Conservation (phyloP, 2,888 invertebrate species). For the Pantelozetes paolii region DNA sequence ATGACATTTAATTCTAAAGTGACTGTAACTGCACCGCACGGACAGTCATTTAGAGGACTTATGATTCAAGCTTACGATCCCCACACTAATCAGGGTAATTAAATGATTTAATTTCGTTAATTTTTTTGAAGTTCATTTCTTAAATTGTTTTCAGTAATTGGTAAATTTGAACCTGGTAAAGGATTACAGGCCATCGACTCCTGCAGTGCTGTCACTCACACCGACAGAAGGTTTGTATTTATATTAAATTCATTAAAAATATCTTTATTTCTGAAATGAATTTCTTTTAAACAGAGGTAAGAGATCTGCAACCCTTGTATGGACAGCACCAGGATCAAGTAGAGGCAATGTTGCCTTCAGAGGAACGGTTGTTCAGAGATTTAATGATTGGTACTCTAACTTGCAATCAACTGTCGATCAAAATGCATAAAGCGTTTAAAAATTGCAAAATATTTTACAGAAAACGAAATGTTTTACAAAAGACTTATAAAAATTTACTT, state of each 20-base stretch:
- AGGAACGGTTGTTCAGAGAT: slow-evolving; percentile 46
- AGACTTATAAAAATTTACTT: neutral
- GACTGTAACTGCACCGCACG: slow-evolving; percentile 43
- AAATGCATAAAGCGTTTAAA: slow-evolving; percentile 5
- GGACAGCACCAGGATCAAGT: slow-evolving; percentile 44
- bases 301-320: slow-evolving; percentile 46
- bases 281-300: slow-evolving; percentile 41
- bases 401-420: slow-evolving; percentile 27
- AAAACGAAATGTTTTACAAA: neutral
- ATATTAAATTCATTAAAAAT: neutral
- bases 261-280: neutral
- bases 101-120: neutral
- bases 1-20: too few relatives aligned
- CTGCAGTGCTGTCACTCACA: slow-evolving; percentile 46
- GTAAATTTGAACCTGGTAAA: slow-evolving; percentile 44
- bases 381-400: slow-evolving; percentile 44
- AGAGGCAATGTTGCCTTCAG: slow-evolving; percentile 45
- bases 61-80: slow-evolving; percentile 47
- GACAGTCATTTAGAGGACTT: slow-evolving; percentile 46
- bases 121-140: neutral
- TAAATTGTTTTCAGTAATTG: slow-evolving; percentile 39
- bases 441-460: neutral
- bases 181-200: slow-evolving; percentile 45
- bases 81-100: slow-evolving; percentile 38
- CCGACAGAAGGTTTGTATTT: slow-evolving; percentile 39